A percentile compares a stretch with the other conserved stretches of the same genome.
phyloP scores from a whole-genome alignment of 1,140 invertebrate species.

The Macrosteles quadrilineatus region DNA sequence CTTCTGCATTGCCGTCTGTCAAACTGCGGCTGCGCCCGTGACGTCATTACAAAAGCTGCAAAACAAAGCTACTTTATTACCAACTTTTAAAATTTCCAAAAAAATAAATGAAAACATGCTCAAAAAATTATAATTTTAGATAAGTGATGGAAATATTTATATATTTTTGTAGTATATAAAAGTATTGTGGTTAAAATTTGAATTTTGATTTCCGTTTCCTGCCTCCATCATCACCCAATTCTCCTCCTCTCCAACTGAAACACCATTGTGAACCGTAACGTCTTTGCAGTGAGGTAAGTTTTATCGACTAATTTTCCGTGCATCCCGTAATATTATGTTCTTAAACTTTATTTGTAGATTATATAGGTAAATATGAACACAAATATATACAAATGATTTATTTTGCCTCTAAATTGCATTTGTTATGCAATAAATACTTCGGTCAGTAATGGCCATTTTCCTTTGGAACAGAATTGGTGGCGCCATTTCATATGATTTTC shows the following conservation, averaged over 20 bases:
- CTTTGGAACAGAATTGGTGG: conserved; percentile 35
- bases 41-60: conserved; percentile 31
- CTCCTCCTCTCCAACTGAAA: conserved; percentile 34
- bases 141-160: too few species aligned
- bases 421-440: conserved; percentile 14
- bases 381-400: neutral
- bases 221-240: conserved; percentile 5
- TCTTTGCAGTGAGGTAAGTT: conserved; percentile 36
- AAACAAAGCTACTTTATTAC: neutral
- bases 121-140: too few species aligned
- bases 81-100: neutral
- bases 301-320: conserved; percentile 29
- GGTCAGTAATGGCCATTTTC: conserved; percentile 38
- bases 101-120: too few species aligned
- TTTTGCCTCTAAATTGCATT: conserved; percentile 10
- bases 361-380: conserved; percentile 11
- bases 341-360: conserved; percentile 20
- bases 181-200: neutral
- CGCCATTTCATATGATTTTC: conserved; percentile 33
- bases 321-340: conserved; percentile 17
- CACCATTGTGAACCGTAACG: conserved; percentile 42
- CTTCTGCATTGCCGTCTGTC: conserved; percentile 64
- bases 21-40: conserved; percentile 53
- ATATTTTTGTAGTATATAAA: neutral
- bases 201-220: conserved; percentile 29